Percentiles rank a stretch among this genome's conserved stretches.
These are phyloP conservation scores for Eidolon dupreanum DNA, from an alignment of 2,797 vertebrate species.

Conservation along the genomic window DNA sequence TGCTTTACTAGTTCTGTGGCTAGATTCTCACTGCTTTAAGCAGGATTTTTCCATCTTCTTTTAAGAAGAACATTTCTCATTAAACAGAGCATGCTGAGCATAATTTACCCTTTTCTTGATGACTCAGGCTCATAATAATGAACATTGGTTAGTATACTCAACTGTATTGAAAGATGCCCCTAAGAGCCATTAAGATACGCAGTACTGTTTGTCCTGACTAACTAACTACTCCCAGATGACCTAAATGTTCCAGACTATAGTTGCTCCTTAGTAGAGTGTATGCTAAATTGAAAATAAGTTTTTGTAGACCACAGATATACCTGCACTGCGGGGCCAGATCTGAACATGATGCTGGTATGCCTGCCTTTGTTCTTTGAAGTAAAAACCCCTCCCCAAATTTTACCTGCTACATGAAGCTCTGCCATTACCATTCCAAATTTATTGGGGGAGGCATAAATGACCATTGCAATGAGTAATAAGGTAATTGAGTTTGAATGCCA, in stretches of 20 bases:
- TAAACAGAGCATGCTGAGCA: slow-evolving; percentile 65
- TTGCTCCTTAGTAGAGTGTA: background rate
- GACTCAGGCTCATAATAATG: slow-evolving; percentile 64
- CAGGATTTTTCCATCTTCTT: background rate
- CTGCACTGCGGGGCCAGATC: background rate
- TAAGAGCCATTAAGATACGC: slow-evolving; percentile 67
- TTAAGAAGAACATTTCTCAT: slow-evolving; percentile 54
- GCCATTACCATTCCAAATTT: background rate
- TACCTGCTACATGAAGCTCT: background rate
- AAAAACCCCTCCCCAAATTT: background rate
- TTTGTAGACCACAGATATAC: background rate
- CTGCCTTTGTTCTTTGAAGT: background rate
- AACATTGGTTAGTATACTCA: slow-evolving; percentile 45
- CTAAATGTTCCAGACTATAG: slow-evolving; percentile 52
- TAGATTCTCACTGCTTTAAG: background rate
- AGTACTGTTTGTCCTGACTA: slow-evolving; percentile 32
- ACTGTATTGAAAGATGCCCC: slow-evolving; percentile 65
- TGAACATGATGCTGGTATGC: background rate
- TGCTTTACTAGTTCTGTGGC: background rate
- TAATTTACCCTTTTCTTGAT: slow-evolving; percentile 68
- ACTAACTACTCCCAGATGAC: slow-evolving; percentile 56
- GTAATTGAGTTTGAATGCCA: background rate
- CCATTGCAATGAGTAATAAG: background rate
- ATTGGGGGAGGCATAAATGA: background rate
- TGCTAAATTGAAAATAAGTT: slow-evolving; percentile 41